Conservation (phyloP, 2,797 vertebrate genomes). For the Emydoidea blandingii region DNA sequence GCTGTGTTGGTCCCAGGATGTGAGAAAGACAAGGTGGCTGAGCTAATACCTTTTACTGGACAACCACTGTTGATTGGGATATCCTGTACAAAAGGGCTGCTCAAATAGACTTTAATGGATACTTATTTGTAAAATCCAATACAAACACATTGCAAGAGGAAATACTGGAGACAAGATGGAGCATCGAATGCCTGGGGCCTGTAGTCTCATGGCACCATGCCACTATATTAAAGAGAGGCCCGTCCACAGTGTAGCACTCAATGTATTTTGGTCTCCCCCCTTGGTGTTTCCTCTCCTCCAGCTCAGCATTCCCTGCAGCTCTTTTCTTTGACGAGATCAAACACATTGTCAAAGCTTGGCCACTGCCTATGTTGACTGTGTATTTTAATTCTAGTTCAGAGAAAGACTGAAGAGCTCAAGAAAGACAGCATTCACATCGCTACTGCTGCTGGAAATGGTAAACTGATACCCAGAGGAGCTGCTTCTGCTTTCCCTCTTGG, state of each 20-base stretch:
- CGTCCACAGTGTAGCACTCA: not conserved
- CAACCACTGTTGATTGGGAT: not conserved
- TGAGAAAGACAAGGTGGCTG: not conserved
- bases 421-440: not conserved
- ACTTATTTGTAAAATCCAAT: not conserved
- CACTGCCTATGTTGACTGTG: not conserved
- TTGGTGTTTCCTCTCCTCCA: not conserved
- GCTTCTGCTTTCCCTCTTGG: not conserved
- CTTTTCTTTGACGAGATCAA: not conserved
- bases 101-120: not conserved
- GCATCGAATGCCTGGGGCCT: not conserved
- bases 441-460: not conserved
- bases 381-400: not conserved
- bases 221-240: not conserved
- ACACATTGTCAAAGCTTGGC: not conserved
- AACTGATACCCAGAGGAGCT: not conserved
- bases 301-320: accelerated
- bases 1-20: not conserved
- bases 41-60: not conserved
- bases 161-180: not conserved
- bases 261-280: not conserved
- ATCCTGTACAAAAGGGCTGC: not conserved
- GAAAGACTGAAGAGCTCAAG: not conserved
- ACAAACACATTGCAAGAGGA: not conserved
- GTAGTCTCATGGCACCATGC: not conserved